Evolutionary conservation across 2,797 vertebrate genomes (phyloP).

Genomic region (Sciurus vulgaris): DNA sequence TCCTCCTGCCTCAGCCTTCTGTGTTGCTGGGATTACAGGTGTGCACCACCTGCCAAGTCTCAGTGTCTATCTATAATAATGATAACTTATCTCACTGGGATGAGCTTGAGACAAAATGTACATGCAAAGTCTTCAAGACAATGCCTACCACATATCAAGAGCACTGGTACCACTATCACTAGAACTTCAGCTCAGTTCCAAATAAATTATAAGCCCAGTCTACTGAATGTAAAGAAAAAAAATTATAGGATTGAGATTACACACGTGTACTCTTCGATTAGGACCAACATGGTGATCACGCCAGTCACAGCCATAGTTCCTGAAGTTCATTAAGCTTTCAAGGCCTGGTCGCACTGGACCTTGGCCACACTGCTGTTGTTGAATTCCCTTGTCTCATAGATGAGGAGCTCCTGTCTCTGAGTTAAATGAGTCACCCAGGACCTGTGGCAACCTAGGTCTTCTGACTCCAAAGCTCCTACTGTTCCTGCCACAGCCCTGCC

Average conservation of each 20-base stretch:
- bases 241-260: neutral
- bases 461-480: neutral
- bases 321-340: neutral
- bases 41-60: no score
- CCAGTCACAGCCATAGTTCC: neutral
- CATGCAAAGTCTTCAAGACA: neutral
- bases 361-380: neutral
- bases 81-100: neutral
- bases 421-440: neutral
- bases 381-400: neutral
- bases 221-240: neutral
- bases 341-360: neutral
- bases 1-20: no score
- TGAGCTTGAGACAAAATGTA: neutral
- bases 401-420: neutral
- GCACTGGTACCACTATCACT: neutral
- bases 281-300: neutral
- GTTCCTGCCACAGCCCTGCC: neutral
- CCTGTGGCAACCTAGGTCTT: neutral
- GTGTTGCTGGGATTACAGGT: no score
- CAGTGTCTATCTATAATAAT: neutral
- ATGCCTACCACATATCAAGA: neutral
- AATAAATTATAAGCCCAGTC: neutral
- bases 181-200: conserved; percentile 20
- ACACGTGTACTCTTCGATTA: neutral